Percentiles rank a stretch among this genome's conserved stretches.
phyloP scores from a whole-genome alignment of 2,888 invertebrate species.

The Phalangium opilio region DNA sequence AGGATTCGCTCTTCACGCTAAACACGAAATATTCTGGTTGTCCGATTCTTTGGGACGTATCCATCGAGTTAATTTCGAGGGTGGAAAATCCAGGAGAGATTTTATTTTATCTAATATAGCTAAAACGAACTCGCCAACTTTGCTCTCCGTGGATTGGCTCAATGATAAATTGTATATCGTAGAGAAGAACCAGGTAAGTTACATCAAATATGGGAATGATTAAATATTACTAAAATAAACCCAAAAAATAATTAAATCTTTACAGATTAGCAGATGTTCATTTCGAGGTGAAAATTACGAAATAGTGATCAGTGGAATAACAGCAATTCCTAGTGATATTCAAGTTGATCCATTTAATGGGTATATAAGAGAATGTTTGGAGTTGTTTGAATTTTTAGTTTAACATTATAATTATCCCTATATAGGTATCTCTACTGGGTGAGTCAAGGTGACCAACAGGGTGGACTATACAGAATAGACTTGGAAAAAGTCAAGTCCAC shows the following conservation, averaged over 20 bases:
- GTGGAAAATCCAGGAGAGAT: neutral
- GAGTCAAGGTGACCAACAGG: slow-evolving; percentile 36
- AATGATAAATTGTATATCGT: slow-evolving; percentile 69
- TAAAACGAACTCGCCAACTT: slow-evolving; percentile 19
- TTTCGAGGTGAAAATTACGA: slow-evolving; percentile 54
- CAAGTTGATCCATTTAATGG: slow-evolving; percentile 88
- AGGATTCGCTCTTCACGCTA: neutral
- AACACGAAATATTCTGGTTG: neutral
- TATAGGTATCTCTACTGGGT: slow-evolving; percentile 65
- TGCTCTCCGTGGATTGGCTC: slow-evolving; percentile 68
- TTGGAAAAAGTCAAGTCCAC: slow-evolving; percentile 43
- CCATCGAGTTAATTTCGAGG: neutral
- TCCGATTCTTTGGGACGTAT: neutral
- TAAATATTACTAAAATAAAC: too few relatives aligned
- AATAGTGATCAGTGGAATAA: slow-evolving; percentile 52
- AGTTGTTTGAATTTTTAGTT: too few relatives aligned
- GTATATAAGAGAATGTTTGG: slow-evolving; percentile 31
- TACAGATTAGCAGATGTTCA: slow-evolving; percentile 57
- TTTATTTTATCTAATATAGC: too few relatives aligned
- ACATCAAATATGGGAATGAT: neutral
- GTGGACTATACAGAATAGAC: slow-evolving; percentile 59
- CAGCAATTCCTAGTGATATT: slow-evolving; percentile 55
- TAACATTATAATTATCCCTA: too few relatives aligned
- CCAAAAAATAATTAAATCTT: slow-evolving; percentile 1
- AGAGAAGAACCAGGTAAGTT: slow-evolving; percentile 41